A percentile compares a stretch with the other conserved stretches of the same genome.
These are phyloP conservation scores for Clavelina lepadiformis DNA, from an alignment of 23 tunicate genomes.

Conservation along the genomic window DNA sequence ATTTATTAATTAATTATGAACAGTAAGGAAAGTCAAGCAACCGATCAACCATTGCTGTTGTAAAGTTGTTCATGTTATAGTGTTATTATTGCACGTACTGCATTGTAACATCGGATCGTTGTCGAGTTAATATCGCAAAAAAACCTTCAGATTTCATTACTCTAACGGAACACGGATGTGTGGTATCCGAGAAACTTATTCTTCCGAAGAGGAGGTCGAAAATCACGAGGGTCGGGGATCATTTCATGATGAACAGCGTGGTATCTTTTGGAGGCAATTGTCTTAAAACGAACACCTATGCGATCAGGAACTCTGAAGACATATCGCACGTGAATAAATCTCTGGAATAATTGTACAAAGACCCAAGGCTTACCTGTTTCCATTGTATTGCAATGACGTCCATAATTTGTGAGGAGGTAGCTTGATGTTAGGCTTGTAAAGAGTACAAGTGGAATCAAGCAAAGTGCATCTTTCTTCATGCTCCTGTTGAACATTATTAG, in stretches of 20 bases:
- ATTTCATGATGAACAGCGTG: constrained; percentile 56
- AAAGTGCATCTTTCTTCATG: no score
- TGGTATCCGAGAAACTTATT: constrained; percentile 57
- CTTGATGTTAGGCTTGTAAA: constrained; percentile 21
- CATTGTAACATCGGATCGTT: no score
- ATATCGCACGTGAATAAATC: neutral
- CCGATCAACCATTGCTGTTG: no score
- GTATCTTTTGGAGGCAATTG: constrained; percentile 62
- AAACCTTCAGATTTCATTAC: no score
- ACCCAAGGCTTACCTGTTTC: constrained; percentile 28
- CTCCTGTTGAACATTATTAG: no score
- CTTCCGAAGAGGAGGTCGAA: constrained; percentile 27
- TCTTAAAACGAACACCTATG: constrained; percentile 59
- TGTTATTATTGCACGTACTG: no score
- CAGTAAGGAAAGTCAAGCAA: no score
- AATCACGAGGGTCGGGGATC: constrained; percentile 60
- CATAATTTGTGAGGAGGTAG: constrained; percentile 45
- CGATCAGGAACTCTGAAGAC: constrained; percentile 32
- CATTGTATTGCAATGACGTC: constrained; percentile 27
- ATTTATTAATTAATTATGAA: no score
- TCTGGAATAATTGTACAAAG: neutral
- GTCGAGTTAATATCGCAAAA: no score
- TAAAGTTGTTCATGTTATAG: no score
- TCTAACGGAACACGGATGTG: constrained; percentile 59
- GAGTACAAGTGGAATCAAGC: no score